Evolutionary conservation across 2,113 vertebrate genomes (phyloP), one percentile per base, ranked within the genome.

Genomic region (Agapornis roseicollis): DNA sequence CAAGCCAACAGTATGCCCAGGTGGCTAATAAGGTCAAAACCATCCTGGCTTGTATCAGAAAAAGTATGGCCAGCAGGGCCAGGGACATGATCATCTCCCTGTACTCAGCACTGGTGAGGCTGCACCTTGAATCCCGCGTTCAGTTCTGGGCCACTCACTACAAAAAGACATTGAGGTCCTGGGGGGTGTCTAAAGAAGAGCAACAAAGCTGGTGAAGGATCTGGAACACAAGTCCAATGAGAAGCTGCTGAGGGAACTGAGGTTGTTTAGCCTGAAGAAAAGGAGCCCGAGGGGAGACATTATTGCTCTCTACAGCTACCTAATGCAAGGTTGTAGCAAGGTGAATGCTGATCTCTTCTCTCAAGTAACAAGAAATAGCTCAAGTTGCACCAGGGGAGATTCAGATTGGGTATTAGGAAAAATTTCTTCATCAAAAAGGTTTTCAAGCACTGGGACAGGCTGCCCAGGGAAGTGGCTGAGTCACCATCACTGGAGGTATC

Each of bases 171-270:
- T 22, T 66, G 27, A 66, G 31, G 9, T 20, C 6, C 28, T 68
- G 52, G 9, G 72, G 12, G 0, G 0, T 2, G 10, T 81, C 33
- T 7, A 44, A 13, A 73, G 52, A 61, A 53, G 22, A 22, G 8
- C 2, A 47, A 0, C 0, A 0, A 41, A 35, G 39, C 39, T 53
- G 29, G 3, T 28, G n/a, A 91, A 68, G 29, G 39, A 9, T 80
- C 18, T 46, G 58, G 23, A 80, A 44, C 33, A 80, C 6, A 39
- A 6, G 9, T 16, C 19, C 65, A 4, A 4, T 7, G 37, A 66
- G 16, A 27, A 80, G 24, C 60, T 52, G 19, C 19, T 90, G 44
- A 29, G 6, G 56, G 22, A 78, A 13, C 42, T 85, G 42, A 37
- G 11, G 33, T 1, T 50, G 22, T 33, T 66, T 29, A 66, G 33